A percentile compares a stretch with the other conserved stretches of the same genome.
These are phyloP conservation scores for Criorhina ranunculi DNA, from an alignment of 2,888 invertebrate species.

Conservation along the genomic window DNA sequence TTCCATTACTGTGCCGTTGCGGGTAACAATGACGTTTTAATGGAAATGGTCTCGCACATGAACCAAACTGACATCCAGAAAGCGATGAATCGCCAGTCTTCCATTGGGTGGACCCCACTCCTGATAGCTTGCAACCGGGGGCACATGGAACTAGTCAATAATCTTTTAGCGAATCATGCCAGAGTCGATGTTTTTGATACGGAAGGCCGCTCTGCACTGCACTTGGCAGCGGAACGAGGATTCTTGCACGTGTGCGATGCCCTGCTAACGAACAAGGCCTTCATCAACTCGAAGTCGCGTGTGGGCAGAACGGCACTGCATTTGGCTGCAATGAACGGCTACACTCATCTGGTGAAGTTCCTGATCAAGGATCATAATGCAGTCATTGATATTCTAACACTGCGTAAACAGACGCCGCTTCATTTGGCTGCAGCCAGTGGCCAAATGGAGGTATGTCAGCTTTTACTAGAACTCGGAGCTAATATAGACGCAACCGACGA, in stretches of 20 bases:
- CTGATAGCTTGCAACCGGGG: slow-evolving; percentile 98
- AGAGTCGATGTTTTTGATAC: slow-evolving; percentile 99
- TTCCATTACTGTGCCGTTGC: slow-evolving; percentile 97
- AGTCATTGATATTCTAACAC: slow-evolving; percentile 96
- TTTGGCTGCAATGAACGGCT: slow-evolving; percentile 98
- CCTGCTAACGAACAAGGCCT: slow-evolving; percentile 97
- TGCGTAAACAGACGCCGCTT: slow-evolving; percentile 98
- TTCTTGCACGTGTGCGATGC: slow-evolving; percentile 95
- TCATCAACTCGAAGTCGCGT: slow-evolving; percentile 99
- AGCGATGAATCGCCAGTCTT: slow-evolving; percentile 96
- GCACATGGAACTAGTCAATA: slow-evolving; percentile 96
- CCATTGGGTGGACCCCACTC: slow-evolving; percentile 98
- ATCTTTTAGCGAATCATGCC: slow-evolving; percentile 96
- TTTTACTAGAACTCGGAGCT: slow-evolving; percentile 95
- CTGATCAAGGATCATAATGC: slow-evolving; percentile 98
- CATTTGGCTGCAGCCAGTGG: slow-evolving; percentile 98
- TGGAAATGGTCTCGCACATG: slow-evolving; percentile 97
- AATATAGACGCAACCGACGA: slow-evolving; percentile 98
- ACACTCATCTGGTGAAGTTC: slow-evolving; percentile 94
- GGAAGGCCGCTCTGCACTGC: slow-evolving; percentile 97
- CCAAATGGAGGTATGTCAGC: slow-evolving; percentile 97
- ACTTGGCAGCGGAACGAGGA: slow-evolving; percentile 97
- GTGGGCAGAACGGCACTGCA: slow-evolving; percentile 98
- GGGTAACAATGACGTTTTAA: slow-evolving; percentile 97
- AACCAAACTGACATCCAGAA: slow-evolving; percentile 95